Conservation (phyloP, 2,888 invertebrate genomes). For the Apodemia hepburni region DNA sequence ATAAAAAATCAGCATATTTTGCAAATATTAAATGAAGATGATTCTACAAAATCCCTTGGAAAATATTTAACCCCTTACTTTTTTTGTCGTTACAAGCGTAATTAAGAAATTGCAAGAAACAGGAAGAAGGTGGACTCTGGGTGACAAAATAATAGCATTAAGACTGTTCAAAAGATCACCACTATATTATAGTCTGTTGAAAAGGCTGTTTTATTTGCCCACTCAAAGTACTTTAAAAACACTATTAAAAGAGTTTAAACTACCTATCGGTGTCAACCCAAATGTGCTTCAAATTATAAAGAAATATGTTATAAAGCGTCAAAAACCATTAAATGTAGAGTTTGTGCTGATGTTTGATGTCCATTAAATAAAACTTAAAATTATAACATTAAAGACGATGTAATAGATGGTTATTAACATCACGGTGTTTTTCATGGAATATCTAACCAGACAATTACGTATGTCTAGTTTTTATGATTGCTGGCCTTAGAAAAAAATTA, state of each 20-base stretch:
- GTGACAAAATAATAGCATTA: constrained; percentile 9
- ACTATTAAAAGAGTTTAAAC: neutral
- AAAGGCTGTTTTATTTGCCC: constrained; percentile 10
- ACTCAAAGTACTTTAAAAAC: constrained; percentile 1
- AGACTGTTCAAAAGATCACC: constrained; percentile 11
- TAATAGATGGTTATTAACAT: constrained; percentile 5
- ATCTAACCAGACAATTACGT: neutral
- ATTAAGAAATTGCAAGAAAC: constrained; percentile 4
- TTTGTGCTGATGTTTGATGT: constrained; percentile 9
- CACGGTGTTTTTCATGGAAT: constrained; percentile 3
- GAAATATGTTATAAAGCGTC: neutral
- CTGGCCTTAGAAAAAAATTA: neutral
- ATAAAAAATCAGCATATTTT: constrained; percentile 6
- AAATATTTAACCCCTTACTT: neutral
- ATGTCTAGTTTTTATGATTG: constrained; percentile 16
- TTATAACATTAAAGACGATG: neutral
- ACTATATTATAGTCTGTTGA: neutral
- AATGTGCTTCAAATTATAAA: neutral
- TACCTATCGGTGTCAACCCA: neutral
- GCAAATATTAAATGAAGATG: neutral
- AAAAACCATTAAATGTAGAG: neutral
- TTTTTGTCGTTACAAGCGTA: neutral
- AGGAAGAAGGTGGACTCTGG: constrained; percentile 6
- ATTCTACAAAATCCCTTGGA: neutral
- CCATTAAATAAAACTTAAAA: neutral